Percentiles rank a stretch among this genome's conserved stretches.
Evolutionary conservation across 1,140 invertebrate species (phyloP).

Genomic region (Pachypsylla venusta): DNA sequence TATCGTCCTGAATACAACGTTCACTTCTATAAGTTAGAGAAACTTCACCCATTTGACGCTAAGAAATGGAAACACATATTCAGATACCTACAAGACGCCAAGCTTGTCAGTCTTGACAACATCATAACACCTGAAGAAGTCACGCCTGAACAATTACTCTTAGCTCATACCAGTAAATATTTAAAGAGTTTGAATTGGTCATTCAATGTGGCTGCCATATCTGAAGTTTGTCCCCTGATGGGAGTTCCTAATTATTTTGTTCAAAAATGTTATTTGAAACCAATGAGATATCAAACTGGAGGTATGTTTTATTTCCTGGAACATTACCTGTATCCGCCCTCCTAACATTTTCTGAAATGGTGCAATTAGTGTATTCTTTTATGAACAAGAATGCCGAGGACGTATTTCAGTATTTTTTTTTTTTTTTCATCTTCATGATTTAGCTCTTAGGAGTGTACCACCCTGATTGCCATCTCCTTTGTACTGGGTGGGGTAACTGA

Average conservation of each 20-base stretch:
- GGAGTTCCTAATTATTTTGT: slow-evolving; percentile 60
- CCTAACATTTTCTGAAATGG: no score
- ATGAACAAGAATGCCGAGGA: neutral
- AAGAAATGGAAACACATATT: slow-evolving; percentile 67
- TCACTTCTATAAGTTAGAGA: slow-evolving; percentile 60
- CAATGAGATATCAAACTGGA: slow-evolving; percentile 42
- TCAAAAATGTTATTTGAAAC: slow-evolving; percentile 56
- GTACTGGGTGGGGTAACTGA: neutral
- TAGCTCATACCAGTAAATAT: slow-evolving; percentile 57
- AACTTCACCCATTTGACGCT: slow-evolving; percentile 76
- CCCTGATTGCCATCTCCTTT: neutral
- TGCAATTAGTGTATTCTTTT: neutral
- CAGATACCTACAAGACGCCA: slow-evolving; percentile 40
- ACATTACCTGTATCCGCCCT: neutral
- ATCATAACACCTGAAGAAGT: slow-evolving; percentile 51
- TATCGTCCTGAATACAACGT: slow-evolving; percentile 68
- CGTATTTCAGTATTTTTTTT: slow-evolving; percentile 1
- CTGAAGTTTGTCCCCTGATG: slow-evolving; percentile 57
- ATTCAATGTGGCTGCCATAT: slow-evolving; percentile 56
- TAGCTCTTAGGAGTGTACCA: neutral
- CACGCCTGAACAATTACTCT: slow-evolving; percentile 45
- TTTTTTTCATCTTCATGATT: neutral
- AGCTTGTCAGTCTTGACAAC: slow-evolving; percentile 36
- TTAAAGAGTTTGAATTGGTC: slow-evolving; percentile 59
- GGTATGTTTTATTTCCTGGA: slow-evolving; percentile 1